These are phyloP conservation scores for Mobula birostris DNA, from an alignment of 2,113 vertebrate genomes.

Conservation along the genomic window DNA sequence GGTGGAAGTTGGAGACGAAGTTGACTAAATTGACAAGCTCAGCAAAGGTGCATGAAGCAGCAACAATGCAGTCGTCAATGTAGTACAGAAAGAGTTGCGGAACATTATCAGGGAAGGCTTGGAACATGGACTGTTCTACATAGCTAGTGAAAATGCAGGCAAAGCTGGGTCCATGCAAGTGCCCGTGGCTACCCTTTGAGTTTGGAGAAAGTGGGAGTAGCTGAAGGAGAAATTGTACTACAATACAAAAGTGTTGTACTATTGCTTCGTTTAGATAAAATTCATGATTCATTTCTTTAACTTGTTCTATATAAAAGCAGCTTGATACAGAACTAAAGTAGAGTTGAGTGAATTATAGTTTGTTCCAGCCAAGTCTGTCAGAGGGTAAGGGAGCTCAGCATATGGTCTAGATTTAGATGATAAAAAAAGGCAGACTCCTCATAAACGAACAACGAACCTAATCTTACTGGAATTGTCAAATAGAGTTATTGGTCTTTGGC, in stretches of 20 bases:
- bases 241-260: neutral
- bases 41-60: too few relatives aligned
- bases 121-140: too few relatives aligned
- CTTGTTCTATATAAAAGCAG: neutral
- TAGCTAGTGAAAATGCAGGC: too few relatives aligned
- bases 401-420: constrained; percentile 24
- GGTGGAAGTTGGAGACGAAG: too few relatives aligned
- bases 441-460: neutral
- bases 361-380: neutral
- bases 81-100: too few relatives aligned
- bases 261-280: neutral
- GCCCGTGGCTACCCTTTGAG: too few relatives aligned
- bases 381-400: neutral
- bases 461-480: neutral
- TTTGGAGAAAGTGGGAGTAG: too few relatives aligned
- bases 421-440: neutral
- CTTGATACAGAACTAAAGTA: neutral
- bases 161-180: too few relatives aligned
- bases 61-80: too few relatives aligned
- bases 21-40: too few relatives aligned
- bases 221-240: too few relatives aligned
- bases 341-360: neutral
- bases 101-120: too few relatives aligned
- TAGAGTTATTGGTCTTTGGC: neutral
- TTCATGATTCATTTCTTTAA: neutral